Percentiles rank a stretch among this genome's conserved stretches.
phyloP scores from a whole-genome alignment of 2,113 vertebrate species.

The Gobius niger region DNA sequence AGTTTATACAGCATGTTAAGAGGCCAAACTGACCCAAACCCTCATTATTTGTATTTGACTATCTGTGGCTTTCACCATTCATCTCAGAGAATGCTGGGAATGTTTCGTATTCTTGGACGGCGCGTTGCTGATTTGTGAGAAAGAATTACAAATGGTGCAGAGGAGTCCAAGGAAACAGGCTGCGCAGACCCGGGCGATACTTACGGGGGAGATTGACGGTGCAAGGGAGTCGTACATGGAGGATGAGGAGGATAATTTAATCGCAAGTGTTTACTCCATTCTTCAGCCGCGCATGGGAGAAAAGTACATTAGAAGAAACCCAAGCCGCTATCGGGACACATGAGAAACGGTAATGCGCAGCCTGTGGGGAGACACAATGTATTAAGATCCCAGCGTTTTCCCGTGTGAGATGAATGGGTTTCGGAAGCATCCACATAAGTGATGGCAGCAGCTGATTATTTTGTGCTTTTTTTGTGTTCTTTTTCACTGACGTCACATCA shows the following conservation, averaged over 20 bases:
- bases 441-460: not conserved
- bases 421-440: not conserved
- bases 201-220: conserved; percentile 10
- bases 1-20: too few species aligned
- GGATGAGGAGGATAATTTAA: conserved; percentile 40
- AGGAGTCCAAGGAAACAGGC: conserved; percentile 3
- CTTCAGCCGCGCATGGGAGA: conserved; percentile 17
- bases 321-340: conserved; percentile 11
- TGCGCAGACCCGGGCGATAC: not conserved
- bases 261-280: conserved; percentile 38
- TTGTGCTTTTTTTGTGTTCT: not conserved
- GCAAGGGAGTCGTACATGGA: conserved; percentile 4
- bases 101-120: not conserved
- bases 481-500: not conserved
- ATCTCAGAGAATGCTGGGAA: not conserved
- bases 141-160: not conserved
- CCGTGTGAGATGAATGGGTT: conserved; percentile 4
- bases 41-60: not conserved
- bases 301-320: conserved; percentile 44
- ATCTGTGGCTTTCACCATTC: not conserved
- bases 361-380: conserved; percentile 7
- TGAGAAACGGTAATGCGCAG: conserved; percentile 16
- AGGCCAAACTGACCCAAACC: too few species aligned
- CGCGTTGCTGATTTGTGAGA: not conserved
- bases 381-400: conserved; percentile 15